phyloP scores from a whole-genome alignment of 2,113 vertebrate species.

The Stictonetta naevosa region DNA sequence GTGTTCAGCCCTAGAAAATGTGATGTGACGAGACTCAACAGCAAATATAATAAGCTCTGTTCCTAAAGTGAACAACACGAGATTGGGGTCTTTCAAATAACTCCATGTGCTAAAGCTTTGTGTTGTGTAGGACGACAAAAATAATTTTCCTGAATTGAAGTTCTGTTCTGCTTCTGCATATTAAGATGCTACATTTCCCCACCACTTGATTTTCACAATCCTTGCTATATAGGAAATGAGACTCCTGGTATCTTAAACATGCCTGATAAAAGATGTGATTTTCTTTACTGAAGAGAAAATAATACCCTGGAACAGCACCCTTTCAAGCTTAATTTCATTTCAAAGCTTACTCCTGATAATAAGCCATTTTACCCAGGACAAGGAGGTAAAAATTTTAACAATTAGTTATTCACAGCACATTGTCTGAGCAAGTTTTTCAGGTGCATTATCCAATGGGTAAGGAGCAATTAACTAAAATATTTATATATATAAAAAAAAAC shows the following conservation, averaged over 20 bases:
- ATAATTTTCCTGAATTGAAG: background rate
- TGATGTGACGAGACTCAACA: background rate
- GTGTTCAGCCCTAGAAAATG: background rate
- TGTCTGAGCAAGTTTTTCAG: background rate
- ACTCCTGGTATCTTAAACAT: background rate
- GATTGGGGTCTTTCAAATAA: background rate
- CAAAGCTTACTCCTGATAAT: background rate
- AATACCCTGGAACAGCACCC: background rate
- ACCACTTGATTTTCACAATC: background rate
- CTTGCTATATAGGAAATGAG: background rate
- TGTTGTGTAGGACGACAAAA: background rate
- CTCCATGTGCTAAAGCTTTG: background rate
- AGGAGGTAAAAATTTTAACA: constrained; percentile 16
- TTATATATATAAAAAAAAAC: background rate
- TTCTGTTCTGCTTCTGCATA: background rate
- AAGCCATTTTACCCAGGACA: background rate
- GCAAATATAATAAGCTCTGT: background rate
- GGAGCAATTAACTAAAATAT: background rate
- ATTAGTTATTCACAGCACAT: background rate
- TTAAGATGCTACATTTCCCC: background rate
- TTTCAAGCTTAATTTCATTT: background rate
- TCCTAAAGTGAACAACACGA: background rate
- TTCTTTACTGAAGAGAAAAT: constrained; percentile 1
- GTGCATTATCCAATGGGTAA: background rate
- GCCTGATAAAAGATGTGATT: background rate